Conservation (phyloP, 2,888 invertebrate species). For the Apotomis turbidana region DNA sequence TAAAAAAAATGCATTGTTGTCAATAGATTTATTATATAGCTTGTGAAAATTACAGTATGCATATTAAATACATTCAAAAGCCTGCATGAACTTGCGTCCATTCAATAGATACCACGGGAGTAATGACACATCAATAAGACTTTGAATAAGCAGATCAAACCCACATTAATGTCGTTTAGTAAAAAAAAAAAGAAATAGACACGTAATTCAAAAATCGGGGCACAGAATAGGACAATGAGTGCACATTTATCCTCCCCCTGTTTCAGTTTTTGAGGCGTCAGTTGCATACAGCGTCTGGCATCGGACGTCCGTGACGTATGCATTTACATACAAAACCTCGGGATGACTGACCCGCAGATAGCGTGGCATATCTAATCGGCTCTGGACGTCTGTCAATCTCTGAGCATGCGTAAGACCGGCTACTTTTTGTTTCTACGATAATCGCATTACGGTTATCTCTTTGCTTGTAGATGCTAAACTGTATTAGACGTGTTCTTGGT, state of each 20-base stretch:
- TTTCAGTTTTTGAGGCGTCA: constrained; percentile 62
- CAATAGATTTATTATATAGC: no score
- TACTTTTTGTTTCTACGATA: constrained; percentile 53
- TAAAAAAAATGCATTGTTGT: no score
- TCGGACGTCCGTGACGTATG: constrained; percentile 61
- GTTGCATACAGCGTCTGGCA: constrained; percentile 54
- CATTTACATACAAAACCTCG: constrained; percentile 79
- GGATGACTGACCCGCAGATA: constrained; percentile 71
- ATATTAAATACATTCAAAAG: no score
- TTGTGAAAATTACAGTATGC: no score
- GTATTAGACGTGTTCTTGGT: neutral
- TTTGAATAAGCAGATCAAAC: no score
- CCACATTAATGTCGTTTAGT: no score
- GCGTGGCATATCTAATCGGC: constrained; percentile 75
- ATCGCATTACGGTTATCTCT: constrained; percentile 34
- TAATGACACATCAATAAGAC: no score
- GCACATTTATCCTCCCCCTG: constrained; percentile 28
- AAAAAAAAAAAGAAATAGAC: no score
- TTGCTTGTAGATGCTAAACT: constrained; percentile 3
- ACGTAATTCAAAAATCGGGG: neutral
- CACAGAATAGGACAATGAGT: constrained; percentile 7
- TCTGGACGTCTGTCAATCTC: constrained; percentile 46
- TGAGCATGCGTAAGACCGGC: constrained; percentile 61
- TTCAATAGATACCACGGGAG: no score
- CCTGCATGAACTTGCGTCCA: no score